Conservation (phyloP, 2,797 vertebrate species). For the Alauda arvensis region DNA sequence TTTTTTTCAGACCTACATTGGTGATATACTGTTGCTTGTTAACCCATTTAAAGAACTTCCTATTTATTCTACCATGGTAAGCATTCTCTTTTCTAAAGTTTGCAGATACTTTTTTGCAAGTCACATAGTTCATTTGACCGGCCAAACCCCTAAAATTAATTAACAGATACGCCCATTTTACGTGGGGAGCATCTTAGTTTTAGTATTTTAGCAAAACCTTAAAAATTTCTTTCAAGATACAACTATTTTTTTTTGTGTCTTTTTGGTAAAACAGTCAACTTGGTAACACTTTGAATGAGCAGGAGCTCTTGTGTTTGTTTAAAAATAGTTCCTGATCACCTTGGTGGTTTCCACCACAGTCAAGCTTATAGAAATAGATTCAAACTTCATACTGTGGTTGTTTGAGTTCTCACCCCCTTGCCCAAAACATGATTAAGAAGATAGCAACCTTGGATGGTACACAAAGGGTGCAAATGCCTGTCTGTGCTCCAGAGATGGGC, state of each 20-base stretch:
- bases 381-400: background rate
- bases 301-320: background rate
- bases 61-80: constrained; percentile 91
- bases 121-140: background rate
- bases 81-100: constrained; percentile 28
- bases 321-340: background rate
- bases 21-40: constrained; percentile 90
- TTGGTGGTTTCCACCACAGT: background rate
- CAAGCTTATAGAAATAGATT: background rate
- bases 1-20: constrained; percentile 87
- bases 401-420: background rate
- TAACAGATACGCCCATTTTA: background rate
- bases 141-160: background rate
- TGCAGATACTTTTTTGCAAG: background rate
- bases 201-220: background rate
- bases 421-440: rapidly evolving
- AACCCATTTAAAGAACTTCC: constrained; percentile 96
- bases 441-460: background rate
- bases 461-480: background rate
- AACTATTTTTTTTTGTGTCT: background rate
- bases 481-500: background rate
- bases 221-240: background rate
- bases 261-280: background rate
- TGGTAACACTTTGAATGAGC: background rate
- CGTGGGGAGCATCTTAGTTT: background rate